Base-by-base conservation (phyloP, 2,113 vertebrate genomes). In the Rhipidura dahli region DNA sequence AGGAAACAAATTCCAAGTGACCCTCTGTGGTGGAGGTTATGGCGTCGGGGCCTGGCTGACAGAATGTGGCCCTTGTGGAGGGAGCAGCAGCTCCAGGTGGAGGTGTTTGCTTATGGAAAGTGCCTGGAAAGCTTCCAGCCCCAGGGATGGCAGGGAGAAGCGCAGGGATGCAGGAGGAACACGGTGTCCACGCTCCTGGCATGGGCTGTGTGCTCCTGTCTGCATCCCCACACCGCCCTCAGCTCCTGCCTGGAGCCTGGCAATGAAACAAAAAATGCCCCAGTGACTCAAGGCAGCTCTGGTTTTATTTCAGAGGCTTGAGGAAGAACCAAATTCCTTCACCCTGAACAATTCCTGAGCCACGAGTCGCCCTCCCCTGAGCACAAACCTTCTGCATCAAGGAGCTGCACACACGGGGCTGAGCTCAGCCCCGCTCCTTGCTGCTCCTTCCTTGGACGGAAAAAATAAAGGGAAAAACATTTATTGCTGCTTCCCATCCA, bases 391-490 rank as follows among this genome's bases (percentile, higher is more conserved):
- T 11, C 2, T 33, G 47, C 64, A 76, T 3, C 71, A 42, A 20
- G 42, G 40, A 13, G 1, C 11, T 1, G 22, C 37, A 2, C 24
- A 2, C 60, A 4, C 0, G 2, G 18, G 81, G 53, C 69, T 0
- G 1, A 33, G 8, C 79, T 27, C 57, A 1, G 13, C 9, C 9
- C 65, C 35, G 1, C 45, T 10, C 7, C 2, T 63, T 35, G 12
- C 39, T 4, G 50, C 22, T 26, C 21, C 0, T 5, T 31, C 75
- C n/a, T 61, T 15, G 19, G 75, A 26, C 7, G 65, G 76, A 49
- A 42, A 13, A 23, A 11, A 49, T 3, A 22, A 5, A 1, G 2
- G 4, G 0, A 15, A 26, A 15, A 64, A 11, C 13, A 6, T 54
- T 84, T 75, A 6, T 18, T 79, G 44, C 69, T 72, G 57, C 28